phyloP scores from a whole-genome alignment of 2,797 vertebrate genomes.

The Falco peregrinus region DNA sequence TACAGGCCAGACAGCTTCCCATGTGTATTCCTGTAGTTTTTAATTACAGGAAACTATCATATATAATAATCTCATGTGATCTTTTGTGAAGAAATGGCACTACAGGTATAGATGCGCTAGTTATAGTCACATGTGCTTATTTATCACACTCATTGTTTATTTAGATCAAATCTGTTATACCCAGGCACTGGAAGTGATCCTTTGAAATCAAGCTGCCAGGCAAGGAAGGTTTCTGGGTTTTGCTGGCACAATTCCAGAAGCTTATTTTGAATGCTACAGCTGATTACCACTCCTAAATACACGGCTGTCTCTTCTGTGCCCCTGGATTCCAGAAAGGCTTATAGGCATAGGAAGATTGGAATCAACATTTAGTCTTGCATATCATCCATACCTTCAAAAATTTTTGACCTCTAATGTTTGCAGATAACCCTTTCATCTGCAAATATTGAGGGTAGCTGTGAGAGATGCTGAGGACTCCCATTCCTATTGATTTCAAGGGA shows the following conservation, averaged over 20 bases:
- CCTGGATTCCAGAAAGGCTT: background rate
- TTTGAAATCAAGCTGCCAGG: background rate
- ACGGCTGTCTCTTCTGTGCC: background rate
- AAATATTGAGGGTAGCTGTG: background rate
- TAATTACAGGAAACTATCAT: background rate
- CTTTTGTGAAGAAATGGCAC: background rate
- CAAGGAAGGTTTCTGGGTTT: background rate
- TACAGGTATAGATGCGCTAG: background rate
- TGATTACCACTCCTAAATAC: background rate
- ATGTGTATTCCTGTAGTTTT: background rate
- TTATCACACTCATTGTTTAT: background rate
- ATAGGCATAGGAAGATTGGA: background rate
- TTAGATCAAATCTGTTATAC: background rate
- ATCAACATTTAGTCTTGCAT: background rate
- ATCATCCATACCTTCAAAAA: background rate
- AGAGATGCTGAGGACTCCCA: background rate
- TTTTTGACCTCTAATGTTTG: background rate
- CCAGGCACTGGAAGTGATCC: background rate
- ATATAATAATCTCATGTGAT: background rate
- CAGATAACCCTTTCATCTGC: background rate
- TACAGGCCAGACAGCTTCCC: background rate
- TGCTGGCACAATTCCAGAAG: background rate
- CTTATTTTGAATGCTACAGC: background rate
- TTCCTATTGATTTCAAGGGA: background rate
- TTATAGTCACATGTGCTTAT: background rate